phyloP scores from a whole-genome alignment of 1,140 invertebrate genomes.

The Laupala kohalensis region DNA sequence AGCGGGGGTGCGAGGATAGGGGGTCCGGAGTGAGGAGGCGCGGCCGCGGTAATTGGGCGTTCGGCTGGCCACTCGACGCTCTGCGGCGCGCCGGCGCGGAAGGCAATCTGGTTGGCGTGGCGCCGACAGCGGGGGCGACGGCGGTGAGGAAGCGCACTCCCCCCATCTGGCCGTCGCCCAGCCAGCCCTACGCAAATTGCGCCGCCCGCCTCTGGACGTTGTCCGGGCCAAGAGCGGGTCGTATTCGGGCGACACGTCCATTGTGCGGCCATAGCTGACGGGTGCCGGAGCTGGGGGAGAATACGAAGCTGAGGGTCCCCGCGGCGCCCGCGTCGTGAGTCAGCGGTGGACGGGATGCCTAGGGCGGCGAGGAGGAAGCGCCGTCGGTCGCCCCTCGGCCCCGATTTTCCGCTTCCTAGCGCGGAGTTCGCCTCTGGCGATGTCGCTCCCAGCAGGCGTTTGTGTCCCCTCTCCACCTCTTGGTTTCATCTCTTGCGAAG shows the following conservation, averaged over 20 bases:
- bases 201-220: no score
- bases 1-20: no score
- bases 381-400: background rate
- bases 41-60: background rate
- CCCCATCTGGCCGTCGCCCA: background rate
- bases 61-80: background rate
- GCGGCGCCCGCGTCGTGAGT: background rate
- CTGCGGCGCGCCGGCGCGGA: background rate
- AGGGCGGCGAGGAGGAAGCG: no score
- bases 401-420: background rate
- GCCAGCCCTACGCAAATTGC: background rate
- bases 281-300: background rate
- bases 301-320: background rate
- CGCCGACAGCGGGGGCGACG: no score
- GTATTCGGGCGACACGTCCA: background rate
- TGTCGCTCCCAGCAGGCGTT: background rate
- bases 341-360: background rate
- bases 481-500: background rate
- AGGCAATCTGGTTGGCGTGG: background rate
- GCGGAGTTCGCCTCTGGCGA: background rate
- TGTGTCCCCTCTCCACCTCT: no score
- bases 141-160: background rate
- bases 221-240: background rate
- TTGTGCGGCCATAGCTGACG: background rate
- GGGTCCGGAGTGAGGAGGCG: no score